Percentiles rank a stretch among this genome's conserved stretches.
phyloP scores from a whole-genome alignment of 2,113 vertebrate species.

The Sturnira hondurensis region DNA sequence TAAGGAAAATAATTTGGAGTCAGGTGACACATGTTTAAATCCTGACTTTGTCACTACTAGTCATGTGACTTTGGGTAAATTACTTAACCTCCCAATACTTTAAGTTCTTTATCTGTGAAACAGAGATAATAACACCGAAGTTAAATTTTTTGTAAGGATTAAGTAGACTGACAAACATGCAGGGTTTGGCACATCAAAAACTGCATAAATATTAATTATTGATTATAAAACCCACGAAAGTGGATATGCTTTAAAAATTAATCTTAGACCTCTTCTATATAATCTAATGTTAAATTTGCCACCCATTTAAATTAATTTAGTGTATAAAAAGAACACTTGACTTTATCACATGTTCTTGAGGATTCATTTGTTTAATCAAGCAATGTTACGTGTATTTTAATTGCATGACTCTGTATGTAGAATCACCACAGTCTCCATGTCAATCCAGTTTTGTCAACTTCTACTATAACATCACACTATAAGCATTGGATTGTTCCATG shows the following conservation, averaged over 20 bases:
- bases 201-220: not conserved
- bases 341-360: not conserved
- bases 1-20: not conserved
- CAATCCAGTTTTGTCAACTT: not conserved
- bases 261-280: not conserved
- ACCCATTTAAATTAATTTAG: not conserved
- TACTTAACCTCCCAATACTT: not conserved
- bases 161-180: not conserved
- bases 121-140: not conserved
- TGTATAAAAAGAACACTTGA: not conserved
- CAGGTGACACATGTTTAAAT: not conserved
- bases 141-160: not conserved
- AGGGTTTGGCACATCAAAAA: not conserved
- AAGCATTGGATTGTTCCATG: not conserved
- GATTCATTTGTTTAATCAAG: not conserved
- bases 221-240: not conserved
- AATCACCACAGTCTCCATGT: not conserved
- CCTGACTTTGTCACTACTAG: not conserved
- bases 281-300: not conserved
- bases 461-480: not conserved
- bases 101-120: not conserved
- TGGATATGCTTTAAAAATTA: not conserved
- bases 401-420: not conserved
- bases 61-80: not conserved
- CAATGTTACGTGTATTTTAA: not conserved